These are phyloP conservation scores for Notospermus geniculatus DNA, from an alignment of 1,140 invertebrate genomes.

Conservation along the genomic window DNA sequence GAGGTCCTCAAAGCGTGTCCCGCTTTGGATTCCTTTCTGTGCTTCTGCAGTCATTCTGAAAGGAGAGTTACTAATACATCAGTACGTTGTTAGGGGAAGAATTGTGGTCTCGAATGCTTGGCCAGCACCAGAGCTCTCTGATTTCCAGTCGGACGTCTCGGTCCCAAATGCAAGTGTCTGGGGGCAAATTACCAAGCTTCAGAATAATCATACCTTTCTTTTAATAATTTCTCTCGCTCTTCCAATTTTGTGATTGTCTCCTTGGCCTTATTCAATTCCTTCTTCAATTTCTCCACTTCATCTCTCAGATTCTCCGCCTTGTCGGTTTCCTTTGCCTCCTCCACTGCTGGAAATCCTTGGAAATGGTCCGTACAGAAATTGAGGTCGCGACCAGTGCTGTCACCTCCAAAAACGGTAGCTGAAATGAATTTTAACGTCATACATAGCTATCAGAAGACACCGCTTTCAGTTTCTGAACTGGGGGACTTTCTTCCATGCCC, in stretches of 20 bases:
- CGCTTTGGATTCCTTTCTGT: slow-evolving; percentile 33
- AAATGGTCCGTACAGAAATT: background rate
- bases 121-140: too few relatives aligned
- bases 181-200: too few relatives aligned
- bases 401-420: too few relatives aligned
- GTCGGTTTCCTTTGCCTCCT: slow-evolving; percentile 34
- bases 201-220: slow-evolving; percentile 54
- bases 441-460: too few relatives aligned
- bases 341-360: too few relatives aligned
- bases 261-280: slow-evolving; percentile 57
- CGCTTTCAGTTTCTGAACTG: too few relatives aligned
- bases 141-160: too few relatives aligned
- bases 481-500: too few relatives aligned
- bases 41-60: slow-evolving; percentile 53
- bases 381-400: background rate
- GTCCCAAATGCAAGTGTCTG: too few relatives aligned
- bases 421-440: too few relatives aligned
- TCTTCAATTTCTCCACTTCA: slow-evolving; percentile 58
- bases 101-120: too few relatives aligned
- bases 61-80: slow-evolving; percentile 1
- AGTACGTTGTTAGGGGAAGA: too few relatives aligned
- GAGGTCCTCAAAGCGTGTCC: slow-evolving; percentile 49
- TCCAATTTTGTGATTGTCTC: slow-evolving; percentile 57
- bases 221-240: slow-evolving; percentile 56
- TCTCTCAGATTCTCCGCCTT: slow-evolving; percentile 30